phyloP scores from a whole-genome alignment of 2,888 invertebrate species.

The Notocelia uddmanniana region DNA sequence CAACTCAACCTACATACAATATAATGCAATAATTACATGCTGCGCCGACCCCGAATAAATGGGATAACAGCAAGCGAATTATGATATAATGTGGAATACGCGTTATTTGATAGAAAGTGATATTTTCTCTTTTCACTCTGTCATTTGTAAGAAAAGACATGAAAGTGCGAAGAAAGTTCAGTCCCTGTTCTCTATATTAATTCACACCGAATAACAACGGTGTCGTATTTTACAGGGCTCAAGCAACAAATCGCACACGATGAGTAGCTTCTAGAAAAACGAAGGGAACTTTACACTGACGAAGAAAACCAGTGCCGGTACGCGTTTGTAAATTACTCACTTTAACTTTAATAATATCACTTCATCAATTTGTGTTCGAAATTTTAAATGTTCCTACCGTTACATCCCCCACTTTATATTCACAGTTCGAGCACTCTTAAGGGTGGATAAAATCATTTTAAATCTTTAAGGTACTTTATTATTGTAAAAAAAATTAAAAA shows the following conservation, averaged over 20 bases:
- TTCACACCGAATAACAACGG: neutral
- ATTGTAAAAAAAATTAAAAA: slow-evolving; percentile 28
- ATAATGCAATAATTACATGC: too few species aligned
- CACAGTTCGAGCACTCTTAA: slow-evolving; percentile 25
- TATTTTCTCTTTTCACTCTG: too few species aligned
- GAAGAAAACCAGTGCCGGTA: neutral
- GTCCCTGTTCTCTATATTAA: too few species aligned
- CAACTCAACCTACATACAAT: too few species aligned
- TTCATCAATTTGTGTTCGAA: slow-evolving; percentile 13
- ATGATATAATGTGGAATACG: too few species aligned
- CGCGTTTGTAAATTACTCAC: slow-evolving; percentile 10
- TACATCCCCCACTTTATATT: slow-evolving; percentile 17
- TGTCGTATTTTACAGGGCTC: slow-evolving; percentile 14
- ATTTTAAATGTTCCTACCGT: slow-evolving; percentile 19
- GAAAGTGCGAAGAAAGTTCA: too few species aligned
- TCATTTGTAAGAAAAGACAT: too few species aligned
- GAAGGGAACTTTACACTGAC: neutral
- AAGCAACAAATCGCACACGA: neutral
- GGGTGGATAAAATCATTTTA: slow-evolving; percentile 36
- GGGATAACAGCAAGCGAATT: too few species aligned
- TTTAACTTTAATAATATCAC: slow-evolving; percentile 7
- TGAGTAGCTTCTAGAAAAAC: slow-evolving; percentile 22
- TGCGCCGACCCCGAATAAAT: too few species aligned
- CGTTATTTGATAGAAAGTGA: too few species aligned
- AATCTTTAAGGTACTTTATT: slow-evolving; percentile 18